Percentiles rank a stretch among this genome's conserved stretches.
Conservation (phyloP, 2,113 vertebrate species). For the Hyaena hyaena region DNA sequence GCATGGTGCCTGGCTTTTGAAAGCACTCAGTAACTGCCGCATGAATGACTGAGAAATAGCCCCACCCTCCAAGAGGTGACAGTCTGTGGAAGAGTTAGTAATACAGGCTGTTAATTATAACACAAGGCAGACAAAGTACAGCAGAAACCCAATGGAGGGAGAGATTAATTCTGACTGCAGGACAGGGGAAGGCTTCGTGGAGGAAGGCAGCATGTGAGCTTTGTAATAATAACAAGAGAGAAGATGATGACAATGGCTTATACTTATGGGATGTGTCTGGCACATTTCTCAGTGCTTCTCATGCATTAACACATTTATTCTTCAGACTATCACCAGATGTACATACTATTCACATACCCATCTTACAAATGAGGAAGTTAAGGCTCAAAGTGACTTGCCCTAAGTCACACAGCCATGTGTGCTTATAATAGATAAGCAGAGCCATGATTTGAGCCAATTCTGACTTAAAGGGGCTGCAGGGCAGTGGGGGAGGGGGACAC, state of each 20-base stretch:
- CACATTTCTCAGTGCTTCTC: neutral
- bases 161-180: neutral
- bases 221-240: neutral
- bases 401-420: neutral
- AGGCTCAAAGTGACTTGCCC: neutral
- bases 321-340: neutral
- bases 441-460: neutral
- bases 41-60: neutral
- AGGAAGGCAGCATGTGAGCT: neutral
- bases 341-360: neutral
- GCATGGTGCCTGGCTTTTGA: neutral
- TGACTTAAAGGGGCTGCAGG: neutral
- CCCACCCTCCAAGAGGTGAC: neutral
- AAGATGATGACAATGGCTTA: neutral
- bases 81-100: neutral
- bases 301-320: neutral
- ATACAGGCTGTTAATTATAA: neutral
- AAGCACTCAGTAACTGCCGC: neutral
- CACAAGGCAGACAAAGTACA: neutral
- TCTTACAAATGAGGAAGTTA: slow-evolving; percentile 3
- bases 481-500: neutral
- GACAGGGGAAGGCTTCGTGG: neutral
- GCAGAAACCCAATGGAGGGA: neutral
- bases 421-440: neutral
- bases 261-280: neutral